A percentile compares a stretch with the other conserved stretches of the same genome.
phyloP scores from a whole-genome alignment of 2,113 vertebrate species.

The Paracanthobrama guichenoti region DNA sequence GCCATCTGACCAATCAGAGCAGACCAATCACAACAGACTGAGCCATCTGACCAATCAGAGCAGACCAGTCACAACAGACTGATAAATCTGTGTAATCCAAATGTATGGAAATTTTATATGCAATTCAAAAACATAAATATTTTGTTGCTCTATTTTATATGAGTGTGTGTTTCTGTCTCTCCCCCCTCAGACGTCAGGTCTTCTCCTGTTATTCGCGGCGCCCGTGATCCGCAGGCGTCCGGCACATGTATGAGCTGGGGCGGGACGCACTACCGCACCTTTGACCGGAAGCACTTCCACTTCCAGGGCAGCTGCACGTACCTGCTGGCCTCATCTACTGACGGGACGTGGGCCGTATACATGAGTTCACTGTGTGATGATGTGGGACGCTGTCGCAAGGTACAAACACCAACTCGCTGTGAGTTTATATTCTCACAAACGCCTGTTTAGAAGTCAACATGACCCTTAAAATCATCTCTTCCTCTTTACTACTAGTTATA shows the following conservation, averaged over 20 bases:
- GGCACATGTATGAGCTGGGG: constrained; percentile 85
- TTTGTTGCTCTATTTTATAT: no score
- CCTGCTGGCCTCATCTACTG: constrained; percentile 76
- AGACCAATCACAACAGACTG: no score
- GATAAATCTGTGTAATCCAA: background rate
- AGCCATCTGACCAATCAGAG: no score
- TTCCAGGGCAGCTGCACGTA: constrained; percentile 84
- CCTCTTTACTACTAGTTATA: no score
- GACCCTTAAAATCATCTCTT: background rate
- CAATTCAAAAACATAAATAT: background rate
- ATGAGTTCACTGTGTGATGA: constrained; percentile 67
- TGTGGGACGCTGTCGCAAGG: constrained; percentile 74
- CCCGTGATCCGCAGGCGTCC: constrained; percentile 61
- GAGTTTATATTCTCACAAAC: background rate
- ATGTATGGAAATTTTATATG: background rate
- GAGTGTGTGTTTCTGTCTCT: background rate
- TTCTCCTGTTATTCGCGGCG: constrained; percentile 67
- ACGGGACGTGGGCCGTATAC: constrained; percentile 83
- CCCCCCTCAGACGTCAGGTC: constrained; percentile 61
- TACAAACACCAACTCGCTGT: constrained; percentile 50
- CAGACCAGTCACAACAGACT: no score
- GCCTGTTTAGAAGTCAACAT: background rate
- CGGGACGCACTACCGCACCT: constrained; percentile 82
- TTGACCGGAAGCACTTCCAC: constrained; percentile 85
- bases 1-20: no score